Base-by-base conservation (phyloP, 1,140 invertebrate genomes). In the Hyles euphorbiae region DNA sequence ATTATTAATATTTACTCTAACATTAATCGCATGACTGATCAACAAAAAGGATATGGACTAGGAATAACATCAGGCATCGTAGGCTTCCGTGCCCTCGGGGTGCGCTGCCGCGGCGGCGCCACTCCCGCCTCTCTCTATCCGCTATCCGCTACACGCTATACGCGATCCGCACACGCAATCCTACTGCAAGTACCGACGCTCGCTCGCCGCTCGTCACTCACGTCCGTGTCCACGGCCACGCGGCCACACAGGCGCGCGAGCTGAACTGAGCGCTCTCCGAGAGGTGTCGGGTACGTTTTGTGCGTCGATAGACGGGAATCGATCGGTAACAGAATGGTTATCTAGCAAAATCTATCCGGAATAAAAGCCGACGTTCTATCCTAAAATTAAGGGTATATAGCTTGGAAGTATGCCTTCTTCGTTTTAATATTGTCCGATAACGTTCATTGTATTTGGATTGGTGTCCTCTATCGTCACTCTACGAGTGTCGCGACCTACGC, bases 1-100 rank as follows among this genome's bases (percentile, higher is more conserved):
- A 88, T 88, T 86, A 87, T 85, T 83, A 86, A 79, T 87, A 87
- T 86, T 87, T 83, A 86, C 75, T 84, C 82, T 88, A 88, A 87
- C 80, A 88, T 87, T 88, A 88, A 87, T 86, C 83, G 83, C 83
- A 87, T 88, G 86, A 88, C 83, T 88, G 82, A 86, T 87, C 86
- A 88, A 88, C 83, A 87, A 88, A 81, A 88, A 86, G 83, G 86
- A 87, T 85, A 86, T 86, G 86, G 83, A 87, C 83, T 86, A 87
- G 86, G 83, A 87, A 86, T 87, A 88, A 84, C 83, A 83, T 83
- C 80, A 85, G 84, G 84, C 82, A 83, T 81, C 36, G 36, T 67
- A 79, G 81, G 83, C 83, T 77, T 83, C 74, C 76, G 71, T 74
- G 79, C 80, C 67, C 70, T 76, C 74, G 70, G 65, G 70, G 66